These are phyloP conservation scores for Ceratosolen fusciceps DNA, from an alignment of 1,140 invertebrate species.

Conservation along the genomic window DNA sequence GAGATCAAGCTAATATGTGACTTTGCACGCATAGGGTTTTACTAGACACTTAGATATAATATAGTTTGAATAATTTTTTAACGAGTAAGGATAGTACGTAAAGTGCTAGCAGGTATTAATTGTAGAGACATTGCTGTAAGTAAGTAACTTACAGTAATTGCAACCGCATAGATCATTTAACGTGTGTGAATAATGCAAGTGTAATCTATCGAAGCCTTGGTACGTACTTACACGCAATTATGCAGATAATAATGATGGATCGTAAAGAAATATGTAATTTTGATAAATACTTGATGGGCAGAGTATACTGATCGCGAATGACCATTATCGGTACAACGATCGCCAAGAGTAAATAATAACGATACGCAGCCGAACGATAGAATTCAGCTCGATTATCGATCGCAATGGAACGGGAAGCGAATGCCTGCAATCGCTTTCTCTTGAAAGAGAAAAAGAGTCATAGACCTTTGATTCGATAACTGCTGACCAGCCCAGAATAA, in stretches of 20 bases:
- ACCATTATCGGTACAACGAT: background rate
- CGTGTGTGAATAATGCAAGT: background rate
- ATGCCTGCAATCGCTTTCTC: background rate
- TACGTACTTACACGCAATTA: background rate
- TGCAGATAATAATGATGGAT: too few species aligned
- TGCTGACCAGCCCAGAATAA: conserved; percentile 16
- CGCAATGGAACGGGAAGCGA: too few species aligned
- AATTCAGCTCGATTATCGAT: too few species aligned
- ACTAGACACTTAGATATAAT: background rate
- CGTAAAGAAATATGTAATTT: too few species aligned
- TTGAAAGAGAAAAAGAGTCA: background rate
- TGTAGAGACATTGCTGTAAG: background rate
- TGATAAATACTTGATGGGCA: too few species aligned
- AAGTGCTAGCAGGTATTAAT: background rate
- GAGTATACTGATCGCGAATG: background rate
- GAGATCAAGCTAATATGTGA: background rate
- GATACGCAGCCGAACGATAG: background rate
- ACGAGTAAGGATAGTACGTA: background rate
- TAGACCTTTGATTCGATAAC: background rate
- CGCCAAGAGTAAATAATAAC: background rate
- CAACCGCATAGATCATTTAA: background rate
- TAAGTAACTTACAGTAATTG: background rate
- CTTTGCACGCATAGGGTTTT: background rate
- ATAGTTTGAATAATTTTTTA: background rate
- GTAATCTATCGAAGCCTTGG: background rate